Conservation (phyloP, 2,113 vertebrate genomes). For the Zonotrichia leucophrys region DNA sequence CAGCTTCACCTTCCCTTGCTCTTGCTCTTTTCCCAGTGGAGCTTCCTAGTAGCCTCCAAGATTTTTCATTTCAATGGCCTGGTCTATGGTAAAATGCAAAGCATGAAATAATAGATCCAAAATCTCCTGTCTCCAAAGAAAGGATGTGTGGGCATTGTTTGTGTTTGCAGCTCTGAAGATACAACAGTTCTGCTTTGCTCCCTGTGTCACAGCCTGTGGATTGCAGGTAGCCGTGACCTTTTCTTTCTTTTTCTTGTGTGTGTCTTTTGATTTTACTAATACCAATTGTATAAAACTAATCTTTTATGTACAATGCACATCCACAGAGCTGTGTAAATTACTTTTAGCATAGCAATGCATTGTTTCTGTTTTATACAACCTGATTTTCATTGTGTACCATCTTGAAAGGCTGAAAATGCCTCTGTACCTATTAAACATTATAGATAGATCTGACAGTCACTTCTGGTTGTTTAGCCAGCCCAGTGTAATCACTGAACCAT, state of each 20-base stretch:
- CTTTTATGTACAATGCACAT: not conserved
- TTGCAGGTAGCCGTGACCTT: not conserved
- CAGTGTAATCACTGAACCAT: not conserved
- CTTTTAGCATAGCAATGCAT: not conserved
- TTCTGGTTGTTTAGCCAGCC: not conserved
- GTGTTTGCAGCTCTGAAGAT: not conserved
- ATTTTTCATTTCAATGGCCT: slow-evolving; percentile 35
- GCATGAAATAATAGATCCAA: not conserved
- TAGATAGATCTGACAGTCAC: not conserved
- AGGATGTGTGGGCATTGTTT: not conserved
- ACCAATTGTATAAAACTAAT: not conserved
- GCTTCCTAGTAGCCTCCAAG: slow-evolving; percentile 34
- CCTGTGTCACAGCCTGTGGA: not conserved
- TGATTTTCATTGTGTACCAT: not conserved
- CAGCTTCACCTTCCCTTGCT: slow-evolving; percentile 4
- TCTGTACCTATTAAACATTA: rapidly evolving
- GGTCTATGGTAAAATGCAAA: not conserved
- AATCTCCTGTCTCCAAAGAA: not conserved
- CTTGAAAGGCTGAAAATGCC: not conserved
- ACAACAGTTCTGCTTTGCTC: not conserved
- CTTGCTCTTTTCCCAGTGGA: slow-evolving; percentile 31
- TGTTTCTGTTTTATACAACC: not conserved
- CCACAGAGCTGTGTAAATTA: not conserved
- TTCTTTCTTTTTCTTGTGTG: not conserved
- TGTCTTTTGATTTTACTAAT: not conserved